Percentiles rank a stretch among this genome's conserved stretches.
Conservation (phyloP, 2,113 vertebrate species). For the Prochilodus magdalenae region DNA sequence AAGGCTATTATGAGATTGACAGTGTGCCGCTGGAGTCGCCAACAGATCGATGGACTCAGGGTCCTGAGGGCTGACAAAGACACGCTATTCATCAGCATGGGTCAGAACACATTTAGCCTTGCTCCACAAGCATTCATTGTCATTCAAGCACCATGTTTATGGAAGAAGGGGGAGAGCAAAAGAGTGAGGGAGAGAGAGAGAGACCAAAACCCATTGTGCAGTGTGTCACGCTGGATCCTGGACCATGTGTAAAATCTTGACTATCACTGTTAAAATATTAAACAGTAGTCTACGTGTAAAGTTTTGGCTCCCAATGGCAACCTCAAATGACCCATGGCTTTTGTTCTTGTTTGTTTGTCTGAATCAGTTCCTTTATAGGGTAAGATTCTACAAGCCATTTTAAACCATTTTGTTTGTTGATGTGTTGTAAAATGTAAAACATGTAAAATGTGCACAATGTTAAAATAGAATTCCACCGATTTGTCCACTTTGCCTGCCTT, state of each 20-base stretch:
- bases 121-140: constrained; percentile 64
- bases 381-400: too few species aligned
- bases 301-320: background rate
- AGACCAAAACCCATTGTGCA: background rate
- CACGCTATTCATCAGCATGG: constrained; percentile 66
- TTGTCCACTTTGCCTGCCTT: too few species aligned
- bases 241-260: constrained; percentile 18
- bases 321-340: background rate
- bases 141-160: constrained; percentile 63
- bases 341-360: background rate
- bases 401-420: too few species aligned
- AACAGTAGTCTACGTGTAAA: background rate
- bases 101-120: constrained; percentile 67
- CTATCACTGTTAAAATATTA: background rate
- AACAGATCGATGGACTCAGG: constrained; percentile 62
- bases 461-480: too few species aligned
- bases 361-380: too few species aligned
- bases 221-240: constrained; percentile 31
- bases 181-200: constrained; percentile 5
- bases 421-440: too few species aligned
- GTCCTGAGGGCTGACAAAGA: constrained; percentile 54
- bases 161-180: constrained; percentile 9
- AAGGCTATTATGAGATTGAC: constrained; percentile 48
- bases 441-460: too few species aligned
- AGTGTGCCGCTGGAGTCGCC: constrained; percentile 61